These are phyloP conservation scores for Muschampia plurimacula DNA, from an alignment of 2,888 invertebrate species.

Conservation along the genomic window DNA sequence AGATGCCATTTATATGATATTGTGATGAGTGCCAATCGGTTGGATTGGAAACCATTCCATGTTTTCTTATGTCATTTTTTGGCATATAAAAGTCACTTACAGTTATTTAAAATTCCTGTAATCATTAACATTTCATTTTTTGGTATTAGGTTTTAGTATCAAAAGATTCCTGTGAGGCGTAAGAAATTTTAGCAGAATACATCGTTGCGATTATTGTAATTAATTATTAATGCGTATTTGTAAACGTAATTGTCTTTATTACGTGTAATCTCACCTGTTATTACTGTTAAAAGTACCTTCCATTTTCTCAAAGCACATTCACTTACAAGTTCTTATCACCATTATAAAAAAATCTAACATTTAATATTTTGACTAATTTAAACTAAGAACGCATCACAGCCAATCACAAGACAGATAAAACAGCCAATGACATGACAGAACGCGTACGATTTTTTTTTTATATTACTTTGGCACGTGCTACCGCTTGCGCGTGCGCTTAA, in stretches of 20 bases:
- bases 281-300: conserved; percentile 43
- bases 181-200: too few relatives aligned
- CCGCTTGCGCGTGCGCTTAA: conserved; percentile 74
- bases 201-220: too few relatives aligned
- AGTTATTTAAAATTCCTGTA: too few relatives aligned
- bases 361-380: not conserved
- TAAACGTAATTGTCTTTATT: not conserved
- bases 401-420: conserved; percentile 22
- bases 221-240: too few relatives aligned
- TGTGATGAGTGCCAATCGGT: too few relatives aligned
- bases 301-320: conserved; percentile 39
- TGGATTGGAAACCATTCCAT: too few relatives aligned
- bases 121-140: too few relatives aligned
- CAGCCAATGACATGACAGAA: conserved; percentile 11
- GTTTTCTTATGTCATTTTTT: too few relatives aligned
- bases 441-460: conserved; percentile 38
- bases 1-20: too few relatives aligned
- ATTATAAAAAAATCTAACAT: conserved; percentile 48
- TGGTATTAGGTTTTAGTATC: too few relatives aligned
- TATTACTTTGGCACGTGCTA: conserved; percentile 62
- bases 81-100: too few relatives aligned
- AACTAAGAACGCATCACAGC: conserved; percentile 32
- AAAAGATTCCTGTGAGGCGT: too few relatives aligned
- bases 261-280: conserved; percentile 50
- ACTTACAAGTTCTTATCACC: conserved; percentile 54